phyloP scores from a whole-genome alignment of 2,888 invertebrate species.

The Aleiodes leptofemur region DNA sequence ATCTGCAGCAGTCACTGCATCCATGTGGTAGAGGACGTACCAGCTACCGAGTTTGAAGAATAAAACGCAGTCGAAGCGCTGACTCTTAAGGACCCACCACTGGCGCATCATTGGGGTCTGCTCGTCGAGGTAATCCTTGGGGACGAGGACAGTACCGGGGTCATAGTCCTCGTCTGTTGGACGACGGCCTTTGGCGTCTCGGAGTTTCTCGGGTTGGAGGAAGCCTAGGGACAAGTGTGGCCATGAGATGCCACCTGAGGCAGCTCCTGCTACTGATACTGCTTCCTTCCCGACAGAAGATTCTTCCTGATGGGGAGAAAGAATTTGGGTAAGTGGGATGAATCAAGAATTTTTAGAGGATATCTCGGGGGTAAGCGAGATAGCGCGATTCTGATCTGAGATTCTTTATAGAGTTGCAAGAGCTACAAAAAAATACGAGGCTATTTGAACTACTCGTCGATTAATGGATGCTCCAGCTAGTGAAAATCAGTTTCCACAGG shows the following conservation, averaged over 20 bases:
- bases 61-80: conserved; percentile 92
- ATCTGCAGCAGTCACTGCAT: conserved; percentile 93
- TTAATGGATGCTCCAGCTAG: no score
- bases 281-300: conserved; percentile 46
- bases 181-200: conserved; percentile 82
- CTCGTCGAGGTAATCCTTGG: conserved; percentile 84
- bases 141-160: conserved; percentile 90
- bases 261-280: conserved; percentile 62
- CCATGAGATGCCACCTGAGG: conserved; percentile 80
- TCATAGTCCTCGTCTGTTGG: conserved; percentile 92
- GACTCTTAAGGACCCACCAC: conserved; percentile 97
- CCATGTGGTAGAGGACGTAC: conserved; percentile 99
- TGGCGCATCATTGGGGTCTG: conserved; percentile 95
- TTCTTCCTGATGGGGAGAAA: conserved; percentile 51
- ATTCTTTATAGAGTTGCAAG: no score
- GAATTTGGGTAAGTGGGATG: no score
- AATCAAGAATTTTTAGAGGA: no score
- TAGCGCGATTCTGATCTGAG: no score
- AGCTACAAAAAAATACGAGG: no score
- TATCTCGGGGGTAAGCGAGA: no score
- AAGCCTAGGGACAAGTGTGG: conserved; percentile 86
- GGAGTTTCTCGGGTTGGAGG: conserved; percentile 87
- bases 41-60: conserved; percentile 99
- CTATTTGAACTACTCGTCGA: no score
- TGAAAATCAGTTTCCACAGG: no score